Percentiles rank a stretch among this genome's conserved stretches.
Conservation (phyloP, 2,888 invertebrate genomes). For the Anticlea derivata region DNA sequence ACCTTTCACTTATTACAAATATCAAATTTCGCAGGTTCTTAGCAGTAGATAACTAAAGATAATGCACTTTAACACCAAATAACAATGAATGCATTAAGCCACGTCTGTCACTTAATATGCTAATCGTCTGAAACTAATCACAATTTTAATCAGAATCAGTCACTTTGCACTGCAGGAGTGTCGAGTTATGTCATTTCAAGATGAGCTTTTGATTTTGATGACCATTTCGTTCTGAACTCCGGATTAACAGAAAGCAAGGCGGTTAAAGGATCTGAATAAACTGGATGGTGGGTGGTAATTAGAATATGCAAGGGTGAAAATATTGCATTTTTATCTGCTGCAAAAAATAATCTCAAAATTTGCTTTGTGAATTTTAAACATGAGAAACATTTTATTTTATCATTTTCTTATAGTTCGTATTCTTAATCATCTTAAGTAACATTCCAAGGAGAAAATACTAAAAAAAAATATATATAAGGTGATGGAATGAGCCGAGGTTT, state of each 20-base stretch:
- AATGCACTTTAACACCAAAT: conserved; percentile 8
- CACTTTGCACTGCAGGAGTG: conserved; percentile 43
- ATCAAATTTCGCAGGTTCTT: no score
- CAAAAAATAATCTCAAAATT: conserved; percentile 4
- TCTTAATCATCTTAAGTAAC: no score
- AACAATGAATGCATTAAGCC: conserved; percentile 31
- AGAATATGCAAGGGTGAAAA: conserved; percentile 39
- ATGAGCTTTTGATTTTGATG: conserved; percentile 42
- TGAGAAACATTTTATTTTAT: no score
- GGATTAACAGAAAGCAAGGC: not conserved
- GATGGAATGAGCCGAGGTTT: no score
- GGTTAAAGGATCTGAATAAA: conserved; percentile 5
- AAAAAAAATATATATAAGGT: no score
- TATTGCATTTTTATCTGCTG: conserved; percentile 24
- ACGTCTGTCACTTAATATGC: conserved; percentile 42
- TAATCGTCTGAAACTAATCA: conserved; percentile 49
- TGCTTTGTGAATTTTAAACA: not conserved
- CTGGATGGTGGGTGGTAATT: conserved; percentile 33
- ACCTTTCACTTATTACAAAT: no score
- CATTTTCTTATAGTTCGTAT: no score
- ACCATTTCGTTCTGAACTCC: conserved; percentile 35
- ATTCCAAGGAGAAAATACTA: no score
- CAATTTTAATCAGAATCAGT: conserved; percentile 51
- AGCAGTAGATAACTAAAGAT: no score
- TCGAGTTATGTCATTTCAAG: conserved; percentile 50